Evolutionary conservation across 37 sponge, comb jelly and placozoan genomes (phyloP).

Genomic region (Eunapius fragilis): DNA sequence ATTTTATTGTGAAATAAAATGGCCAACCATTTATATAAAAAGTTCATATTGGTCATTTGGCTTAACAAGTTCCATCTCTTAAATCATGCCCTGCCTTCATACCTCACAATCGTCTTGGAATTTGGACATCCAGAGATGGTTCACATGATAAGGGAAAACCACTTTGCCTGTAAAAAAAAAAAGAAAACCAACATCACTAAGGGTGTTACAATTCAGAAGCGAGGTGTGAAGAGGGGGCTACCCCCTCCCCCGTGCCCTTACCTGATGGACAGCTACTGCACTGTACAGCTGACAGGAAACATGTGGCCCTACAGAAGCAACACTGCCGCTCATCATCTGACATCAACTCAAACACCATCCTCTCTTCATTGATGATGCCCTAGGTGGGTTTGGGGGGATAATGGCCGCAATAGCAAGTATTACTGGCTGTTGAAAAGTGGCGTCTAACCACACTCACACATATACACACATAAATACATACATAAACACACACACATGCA

Average conservation of each 20-base stretch:
- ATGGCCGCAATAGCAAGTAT: background rate
- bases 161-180: conserved; percentile 11
- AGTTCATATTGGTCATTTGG: too few species aligned
- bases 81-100: background rate
- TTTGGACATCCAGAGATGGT: conserved; percentile 33
- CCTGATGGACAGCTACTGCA: conserved; percentile 70
- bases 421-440: too few species aligned
- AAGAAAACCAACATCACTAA: background rate
- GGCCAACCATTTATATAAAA: too few species aligned
- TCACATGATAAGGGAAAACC: conserved; percentile 36
- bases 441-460: background rate
- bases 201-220: background rate
- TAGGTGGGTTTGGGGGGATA: too few species aligned
- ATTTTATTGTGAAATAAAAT: too few species aligned
- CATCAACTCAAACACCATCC: conserved; percentile 58
- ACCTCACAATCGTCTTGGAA: conserved; percentile 43
- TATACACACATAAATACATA: background rate
- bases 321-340: conserved; percentile 92
- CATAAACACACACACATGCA: conserved; percentile 3
- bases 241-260: too few species aligned
- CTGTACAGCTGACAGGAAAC: conserved; percentile 83
- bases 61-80: too few species aligned
- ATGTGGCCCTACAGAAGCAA: conserved; percentile 68
- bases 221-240: background rate
- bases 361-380: conserved; percentile 25